These are phyloP conservation scores for Beroe ovata DNA, from an alignment of 37 sponge, comb jelly and placozoan genomes.

Conservation along the genomic window DNA sequence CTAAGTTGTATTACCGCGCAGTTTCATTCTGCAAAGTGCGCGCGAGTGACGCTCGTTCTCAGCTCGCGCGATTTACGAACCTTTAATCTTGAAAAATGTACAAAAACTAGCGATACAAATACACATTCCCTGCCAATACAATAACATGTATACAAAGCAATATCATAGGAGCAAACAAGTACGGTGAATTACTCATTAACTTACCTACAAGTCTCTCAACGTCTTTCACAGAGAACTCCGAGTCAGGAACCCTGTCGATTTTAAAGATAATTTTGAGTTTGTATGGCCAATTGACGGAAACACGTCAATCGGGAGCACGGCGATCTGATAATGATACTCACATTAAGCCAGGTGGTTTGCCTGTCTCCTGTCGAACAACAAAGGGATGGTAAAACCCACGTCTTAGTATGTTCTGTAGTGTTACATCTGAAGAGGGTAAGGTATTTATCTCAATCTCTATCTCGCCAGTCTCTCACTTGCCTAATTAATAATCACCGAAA, in stretches of 20 bases:
- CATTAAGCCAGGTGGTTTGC: constrained; percentile 46
- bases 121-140: neutral
- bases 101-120: constrained; percentile 21
- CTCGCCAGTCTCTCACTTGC: too few relatives aligned
- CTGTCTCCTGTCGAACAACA: constrained; percentile 33
- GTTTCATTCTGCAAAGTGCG: too few relatives aligned
- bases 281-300: too few relatives aligned
- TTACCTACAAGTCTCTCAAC: constrained; percentile 58
- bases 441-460: neutral
- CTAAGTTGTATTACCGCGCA: too few relatives aligned
- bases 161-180: too few relatives aligned
- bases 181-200: too few relatives aligned
- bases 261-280: too few relatives aligned
- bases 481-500: too few relatives aligned
- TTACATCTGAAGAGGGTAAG: constrained; percentile 20
- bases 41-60: too few relatives aligned
- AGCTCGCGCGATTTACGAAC: neutral
- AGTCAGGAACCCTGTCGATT: constrained; percentile 59
- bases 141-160: too few relatives aligned
- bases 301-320: too few relatives aligned
- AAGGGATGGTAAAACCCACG: constrained; percentile 50
- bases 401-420: constrained; percentile 24
- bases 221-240: constrained; percentile 3
- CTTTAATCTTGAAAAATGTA: neutral
- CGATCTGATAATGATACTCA: constrained; percentile 26